phyloP scores from a whole-genome alignment of 1,140 invertebrate genomes.

The Drosophila insularis region DNA sequence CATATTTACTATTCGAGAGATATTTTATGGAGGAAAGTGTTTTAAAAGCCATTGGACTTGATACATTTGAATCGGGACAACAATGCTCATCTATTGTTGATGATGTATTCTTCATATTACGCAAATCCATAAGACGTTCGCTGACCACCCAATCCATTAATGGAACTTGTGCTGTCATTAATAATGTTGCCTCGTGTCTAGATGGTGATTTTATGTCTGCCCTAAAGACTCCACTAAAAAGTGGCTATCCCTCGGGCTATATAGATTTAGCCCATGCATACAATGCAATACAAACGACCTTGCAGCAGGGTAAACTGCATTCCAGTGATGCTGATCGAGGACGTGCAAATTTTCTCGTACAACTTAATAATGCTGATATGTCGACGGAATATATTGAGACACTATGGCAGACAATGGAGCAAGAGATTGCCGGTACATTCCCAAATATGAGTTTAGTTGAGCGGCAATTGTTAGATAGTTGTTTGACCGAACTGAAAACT shows the following conservation, averaged over 20 bases:
- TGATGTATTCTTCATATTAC: constrained; percentile 98
- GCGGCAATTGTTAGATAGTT: constrained; percentile 89
- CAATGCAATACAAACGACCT: constrained; percentile 90
- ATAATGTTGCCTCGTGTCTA: constrained; percentile 94
- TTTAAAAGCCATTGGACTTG: constrained; percentile 95
- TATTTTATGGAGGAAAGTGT: constrained; percentile 98
- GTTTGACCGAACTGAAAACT: constrained; percentile 85
- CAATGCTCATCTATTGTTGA: constrained; percentile 97
- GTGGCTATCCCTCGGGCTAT: constrained; percentile 94
- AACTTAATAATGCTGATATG: constrained; percentile 96
- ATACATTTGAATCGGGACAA: constrained; percentile 87
- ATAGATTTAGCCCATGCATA: constrained; percentile 91
- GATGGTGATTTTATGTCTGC: constrained; percentile 93
- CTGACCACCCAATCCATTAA: constrained; percentile 95
- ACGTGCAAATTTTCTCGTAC: constrained; percentile 84
- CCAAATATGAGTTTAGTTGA: constrained; percentile 86
- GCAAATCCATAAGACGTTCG: constrained; percentile 96
- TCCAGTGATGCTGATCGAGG: constrained; percentile 91
- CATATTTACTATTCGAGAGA: constrained; percentile 96
- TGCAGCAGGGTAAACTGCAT: constrained; percentile 92
- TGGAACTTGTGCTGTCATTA: constrained; percentile 97
- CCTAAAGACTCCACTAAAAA: constrained; percentile 89
- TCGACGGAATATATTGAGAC: constrained; percentile 95
- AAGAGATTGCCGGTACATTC: constrained; percentile 87
- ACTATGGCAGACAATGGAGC: constrained; percentile 88